Percentiles rank a stretch among this genome's conserved stretches.
phyloP scores from a whole-genome alignment of 2,113 vertebrate genomes.

The Aythya baeri region DNA sequence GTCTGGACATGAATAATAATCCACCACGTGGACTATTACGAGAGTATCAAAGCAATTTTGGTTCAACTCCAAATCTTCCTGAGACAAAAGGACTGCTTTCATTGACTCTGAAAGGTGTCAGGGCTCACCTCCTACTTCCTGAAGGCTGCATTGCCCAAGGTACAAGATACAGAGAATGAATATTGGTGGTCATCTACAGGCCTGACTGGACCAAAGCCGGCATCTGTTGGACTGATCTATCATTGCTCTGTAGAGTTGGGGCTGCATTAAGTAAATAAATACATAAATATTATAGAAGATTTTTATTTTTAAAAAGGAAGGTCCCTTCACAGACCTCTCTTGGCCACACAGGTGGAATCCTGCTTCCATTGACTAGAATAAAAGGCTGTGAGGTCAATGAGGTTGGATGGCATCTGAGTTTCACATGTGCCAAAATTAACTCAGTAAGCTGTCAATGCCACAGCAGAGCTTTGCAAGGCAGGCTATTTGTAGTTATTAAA shows the following conservation, averaged over 20 bases:
- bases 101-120: neutral
- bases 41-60: neutral
- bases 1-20: neutral
- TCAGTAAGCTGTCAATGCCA: neutral
- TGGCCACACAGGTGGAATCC: neutral
- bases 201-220: neutral
- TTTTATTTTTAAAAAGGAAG: neutral
- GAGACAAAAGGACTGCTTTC: neutral
- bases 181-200: neutral
- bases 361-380: constrained; percentile 29
- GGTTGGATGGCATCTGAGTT: neutral
- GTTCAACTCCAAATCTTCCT: neutral
- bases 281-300: neutral
- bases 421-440: constrained; percentile 13
- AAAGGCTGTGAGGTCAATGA: neutral
- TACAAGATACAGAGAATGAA: neutral
- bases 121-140: neutral
- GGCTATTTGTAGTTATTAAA: neutral
- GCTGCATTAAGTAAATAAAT: neutral
- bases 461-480: neutral
- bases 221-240: neutral
- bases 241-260: neutral
- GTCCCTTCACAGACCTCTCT: neutral
- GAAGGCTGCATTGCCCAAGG: neutral
- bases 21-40: neutral